phyloP scores from a whole-genome alignment of 1,140 invertebrate genomes.

The Drosophila willistoni region DNA sequence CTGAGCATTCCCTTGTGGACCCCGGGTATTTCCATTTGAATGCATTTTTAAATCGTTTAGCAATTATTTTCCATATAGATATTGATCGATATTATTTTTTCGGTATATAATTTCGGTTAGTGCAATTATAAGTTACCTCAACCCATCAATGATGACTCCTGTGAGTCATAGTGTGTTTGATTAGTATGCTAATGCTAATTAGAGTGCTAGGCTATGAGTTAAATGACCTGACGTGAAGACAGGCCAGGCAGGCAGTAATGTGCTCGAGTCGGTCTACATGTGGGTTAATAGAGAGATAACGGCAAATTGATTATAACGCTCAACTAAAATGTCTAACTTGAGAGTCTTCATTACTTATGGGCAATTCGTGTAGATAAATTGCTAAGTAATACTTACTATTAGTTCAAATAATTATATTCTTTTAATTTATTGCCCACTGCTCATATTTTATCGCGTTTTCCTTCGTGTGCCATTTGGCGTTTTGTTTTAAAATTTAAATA shows the following conservation, averaged over 20 bases:
- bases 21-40: slow-evolving; percentile 37
- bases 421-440: neutral
- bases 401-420: neutral
- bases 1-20: slow-evolving; percentile 20
- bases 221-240: slow-evolving; percentile 59
- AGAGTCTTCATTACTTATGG: neutral
- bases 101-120: neutral
- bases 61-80: slow-evolving; percentile 23
- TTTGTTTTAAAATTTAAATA: slow-evolving; percentile 19
- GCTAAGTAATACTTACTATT: slow-evolving; percentile 7
- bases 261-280: neutral
- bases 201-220: slow-evolving; percentile 54
- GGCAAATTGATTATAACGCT: slow-evolving; percentile 15
- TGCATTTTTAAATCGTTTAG: slow-evolving; percentile 29
- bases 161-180: slow-evolving; percentile 28
- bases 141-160: slow-evolving; percentile 23
- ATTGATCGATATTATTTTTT: slow-evolving; percentile 9
- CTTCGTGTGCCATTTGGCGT: slow-evolving; percentile 41
- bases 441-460: neutral
- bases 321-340: neutral
- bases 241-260: neutral
- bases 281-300: slow-evolving; percentile 17
- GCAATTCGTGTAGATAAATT: neutral
- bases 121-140: slow-evolving; percentile 58
- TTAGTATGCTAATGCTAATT: slow-evolving; percentile 67